phyloP scores from a whole-genome alignment of 2,113 vertebrate species.

The Cyprinodon tularosa region DNA sequence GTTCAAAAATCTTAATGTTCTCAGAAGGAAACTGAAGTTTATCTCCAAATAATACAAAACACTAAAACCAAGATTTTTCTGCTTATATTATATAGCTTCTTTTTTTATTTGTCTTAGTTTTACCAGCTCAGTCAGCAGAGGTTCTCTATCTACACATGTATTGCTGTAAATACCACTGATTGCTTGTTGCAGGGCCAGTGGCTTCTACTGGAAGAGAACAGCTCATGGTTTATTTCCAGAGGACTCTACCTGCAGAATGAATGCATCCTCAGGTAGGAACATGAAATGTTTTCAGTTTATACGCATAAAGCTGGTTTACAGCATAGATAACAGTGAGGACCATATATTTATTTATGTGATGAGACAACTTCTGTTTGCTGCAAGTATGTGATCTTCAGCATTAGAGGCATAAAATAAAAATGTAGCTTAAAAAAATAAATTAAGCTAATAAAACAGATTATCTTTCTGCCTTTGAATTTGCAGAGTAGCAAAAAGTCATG shows the following conservation, averaged over 20 bases:
- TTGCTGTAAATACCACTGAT: constrained; percentile 37
- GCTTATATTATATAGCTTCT: not conserved
- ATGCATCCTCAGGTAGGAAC: not conserved
- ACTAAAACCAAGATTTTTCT: too few relatives aligned
- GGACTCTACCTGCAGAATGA: too few relatives aligned
- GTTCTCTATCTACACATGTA: not conserved
- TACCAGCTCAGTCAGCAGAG: not conserved
- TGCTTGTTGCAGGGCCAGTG: constrained; percentile 25
- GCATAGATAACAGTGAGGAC: too few relatives aligned
- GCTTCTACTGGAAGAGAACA: not conserved
- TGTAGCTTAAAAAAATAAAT: constrained; percentile 8
- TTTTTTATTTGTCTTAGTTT: not conserved
- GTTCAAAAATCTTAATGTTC: not conserved
- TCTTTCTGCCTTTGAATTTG: constrained; percentile 17
- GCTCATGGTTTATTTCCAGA: not conserved
- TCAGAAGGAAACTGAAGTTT: not conserved
- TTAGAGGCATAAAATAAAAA: not conserved
- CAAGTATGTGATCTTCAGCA: not conserved
- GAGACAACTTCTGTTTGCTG: not conserved
- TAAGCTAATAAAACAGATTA: not conserved
- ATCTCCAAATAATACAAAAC: not conserved
- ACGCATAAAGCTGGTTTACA: too few relatives aligned
- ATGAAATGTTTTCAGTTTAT: not conserved
- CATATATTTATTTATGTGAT: too few relatives aligned
- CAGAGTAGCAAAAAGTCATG: constrained; percentile 28